Evolutionary conservation across 2,888 invertebrate genomes (phyloP).

Genomic region (Piscicola geometra): DNA sequence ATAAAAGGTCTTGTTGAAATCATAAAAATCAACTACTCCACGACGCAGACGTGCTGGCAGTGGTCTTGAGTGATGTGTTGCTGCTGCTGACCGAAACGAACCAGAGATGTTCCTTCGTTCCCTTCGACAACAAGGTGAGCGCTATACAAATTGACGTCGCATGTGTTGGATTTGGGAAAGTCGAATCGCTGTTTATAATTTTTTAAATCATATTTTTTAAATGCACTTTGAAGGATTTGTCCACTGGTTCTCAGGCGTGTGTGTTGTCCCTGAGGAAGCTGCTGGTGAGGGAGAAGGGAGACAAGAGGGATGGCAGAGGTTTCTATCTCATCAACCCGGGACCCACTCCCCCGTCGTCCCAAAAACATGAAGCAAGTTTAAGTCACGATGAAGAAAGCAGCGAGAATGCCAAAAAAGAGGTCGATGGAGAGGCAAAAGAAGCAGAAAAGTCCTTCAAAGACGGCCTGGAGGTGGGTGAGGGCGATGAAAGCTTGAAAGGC

Average conservation of each 20-base stretch:
- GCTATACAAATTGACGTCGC: no score
- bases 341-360: constrained; percentile 67
- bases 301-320: constrained; percentile 73
- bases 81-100: constrained; percentile 87
- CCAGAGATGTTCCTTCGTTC: constrained; percentile 76
- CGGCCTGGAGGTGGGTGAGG: neutral
- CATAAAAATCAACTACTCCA: no score
- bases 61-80: constrained; percentile 82
- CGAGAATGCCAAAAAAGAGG: neutral
- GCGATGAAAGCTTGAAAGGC: neutral
- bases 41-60: constrained; percentile 74
- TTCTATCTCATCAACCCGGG: constrained; percentile 89
- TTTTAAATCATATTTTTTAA: neutral
- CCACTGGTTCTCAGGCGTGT: constrained; percentile 66
- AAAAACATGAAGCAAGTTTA: neutral
- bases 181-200: no score
- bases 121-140: constrained; percentile 82
- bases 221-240: neutral
- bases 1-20: neutral
- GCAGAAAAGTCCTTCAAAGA: no score
- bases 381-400: neutral
- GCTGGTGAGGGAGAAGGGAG: constrained; percentile 86
- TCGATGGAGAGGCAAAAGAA: neutral
- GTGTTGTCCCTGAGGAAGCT: constrained; percentile 86
- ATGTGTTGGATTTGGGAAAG: no score